Percentiles rank a stretch among this genome's conserved stretches.
phyloP scores from a whole-genome alignment of 2,113 vertebrate species.

The Tretioscincus oriximinensis region DNA sequence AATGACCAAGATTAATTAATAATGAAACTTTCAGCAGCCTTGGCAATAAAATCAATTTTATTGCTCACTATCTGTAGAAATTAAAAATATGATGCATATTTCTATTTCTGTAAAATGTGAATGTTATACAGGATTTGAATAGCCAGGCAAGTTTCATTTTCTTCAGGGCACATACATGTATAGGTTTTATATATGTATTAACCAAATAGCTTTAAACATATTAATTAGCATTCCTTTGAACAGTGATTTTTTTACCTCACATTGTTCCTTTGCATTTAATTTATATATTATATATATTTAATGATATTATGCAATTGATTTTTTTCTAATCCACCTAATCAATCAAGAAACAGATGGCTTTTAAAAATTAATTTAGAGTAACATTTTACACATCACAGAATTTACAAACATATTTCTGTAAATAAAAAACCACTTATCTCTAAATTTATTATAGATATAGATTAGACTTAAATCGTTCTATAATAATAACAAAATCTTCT shows the following conservation, averaged over 20 bases:
- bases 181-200: conserved; percentile 62
- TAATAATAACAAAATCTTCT: conserved; percentile 16
- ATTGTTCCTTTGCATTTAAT: neutral
- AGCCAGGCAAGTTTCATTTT: conserved; percentile 53
- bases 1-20: neutral
- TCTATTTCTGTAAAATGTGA: conserved; percentile 41
- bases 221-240: conserved; percentile 19
- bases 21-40: conserved; percentile 9
- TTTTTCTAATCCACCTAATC: too few relatives aligned
- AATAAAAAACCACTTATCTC: conserved; percentile 14
- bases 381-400: conserved; percentile 23
- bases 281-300: too few relatives aligned
- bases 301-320: conserved; percentile 2
- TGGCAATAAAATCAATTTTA: neutral
- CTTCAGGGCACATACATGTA: conserved; percentile 11
- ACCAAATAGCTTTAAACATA: conserved; percentile 55
- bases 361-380: neutral
- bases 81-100: conserved; percentile 9
- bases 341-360: neutral
- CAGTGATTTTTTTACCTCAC: neutral
- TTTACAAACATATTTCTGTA: conserved; percentile 26
- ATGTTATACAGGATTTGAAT: conserved; percentile 50
- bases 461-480: conserved; percentile 34
- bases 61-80: neutral
- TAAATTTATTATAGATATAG: neutral